Evolutionary conservation across 2,888 invertebrate species (phyloP).

Genomic region (Trichogramma dendrolimi): DNA sequence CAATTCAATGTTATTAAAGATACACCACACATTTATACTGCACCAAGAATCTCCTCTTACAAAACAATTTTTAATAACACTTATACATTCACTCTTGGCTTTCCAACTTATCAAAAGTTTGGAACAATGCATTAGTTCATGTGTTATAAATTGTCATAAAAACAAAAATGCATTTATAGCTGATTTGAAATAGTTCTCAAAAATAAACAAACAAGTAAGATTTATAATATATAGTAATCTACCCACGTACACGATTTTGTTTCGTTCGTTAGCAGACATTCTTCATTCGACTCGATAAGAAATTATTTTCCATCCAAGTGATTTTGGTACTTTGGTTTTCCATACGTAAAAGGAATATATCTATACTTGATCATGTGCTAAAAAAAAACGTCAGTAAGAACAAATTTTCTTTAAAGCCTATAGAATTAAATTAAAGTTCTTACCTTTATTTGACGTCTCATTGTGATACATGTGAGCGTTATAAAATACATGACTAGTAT

Average conservation of each 20-base stretch:
- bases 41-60: constrained; percentile 21
- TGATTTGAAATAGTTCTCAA: constrained; percentile 28
- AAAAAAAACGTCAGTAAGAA: constrained; percentile 48
- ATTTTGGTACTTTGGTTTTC: constrained; percentile 91
- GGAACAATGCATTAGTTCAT: constrained; percentile 32
- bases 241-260: constrained; percentile 41
- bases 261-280: constrained; percentile 36
- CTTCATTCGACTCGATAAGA: constrained; percentile 44
- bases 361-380: constrained; percentile 99
- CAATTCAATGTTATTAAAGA: constrained; percentile 36
- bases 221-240: constrained; percentile 37
- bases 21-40: constrained; percentile 20
- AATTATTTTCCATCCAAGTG: constrained; percentile 53
- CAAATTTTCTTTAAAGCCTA: neutral
- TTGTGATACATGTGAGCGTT: constrained; percentile 95
- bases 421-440: constrained; percentile 37
- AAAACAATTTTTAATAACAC: constrained; percentile 22
- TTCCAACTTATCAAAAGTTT: constrained; percentile 19
- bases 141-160: constrained; percentile 30
- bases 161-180: constrained; percentile 31
- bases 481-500: constrained; percentile 99
- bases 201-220: constrained; percentile 25
- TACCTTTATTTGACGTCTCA: constrained; percentile 99
- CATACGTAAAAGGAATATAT: constrained; percentile 97
- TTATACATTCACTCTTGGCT: constrained; percentile 19